Base-by-base conservation (phyloP, 2,888 invertebrate genomes). In the Capitulum mitella region DNA sequence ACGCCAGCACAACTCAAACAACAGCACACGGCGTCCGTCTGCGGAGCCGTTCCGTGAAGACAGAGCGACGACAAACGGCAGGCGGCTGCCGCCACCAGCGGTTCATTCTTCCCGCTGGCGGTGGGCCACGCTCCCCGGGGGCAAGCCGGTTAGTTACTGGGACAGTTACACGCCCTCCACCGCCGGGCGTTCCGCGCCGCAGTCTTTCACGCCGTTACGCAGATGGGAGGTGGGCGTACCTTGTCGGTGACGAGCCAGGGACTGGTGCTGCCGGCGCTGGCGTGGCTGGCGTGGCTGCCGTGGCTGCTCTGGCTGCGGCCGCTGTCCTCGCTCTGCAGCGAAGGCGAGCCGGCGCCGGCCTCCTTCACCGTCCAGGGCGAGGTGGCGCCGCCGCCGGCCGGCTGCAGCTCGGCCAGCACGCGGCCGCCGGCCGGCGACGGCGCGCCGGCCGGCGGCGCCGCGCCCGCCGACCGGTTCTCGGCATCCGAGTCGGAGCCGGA, bases 241-340 rank as follows among this genome's bases (percentile, higher is more conserved):
- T 37, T 70, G 19, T 70, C 37, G 1, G 34, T 70, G 22, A 70
- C 70, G 22, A 70, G 70, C 70, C 70, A 70, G 34, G 61, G 32
- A 16, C 61, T 61, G 32, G 61, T 61, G 61, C 32, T 32, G n/a
- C 61, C 32, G 61, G 16, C 32, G 32, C 61, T 61, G 32, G 14
- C 61, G 61, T 32, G 32, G 32, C 61, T 61, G 32, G 10, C 14
- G n/a, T n/a, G 54, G 32, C 61, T 61, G 61, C 32, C 32, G n/a
- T n/a, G 54, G n/a, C 54, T 54, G 54, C 54, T n/a, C n/a, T 54
- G 54, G n/a, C 40, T 75, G 75, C 46, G 74, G 19, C 0, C 75
- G 29, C 40, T 46, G 10, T 75, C 76, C 14, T 51, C 32, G 43
- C 48, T 48, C 14, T 76, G 54, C 22, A 46, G 77, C 8, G 48